These are phyloP conservation scores for Aldrovandia affinis DNA, from an alignment of 2,797 vertebrate species.

Conservation along the genomic window DNA sequence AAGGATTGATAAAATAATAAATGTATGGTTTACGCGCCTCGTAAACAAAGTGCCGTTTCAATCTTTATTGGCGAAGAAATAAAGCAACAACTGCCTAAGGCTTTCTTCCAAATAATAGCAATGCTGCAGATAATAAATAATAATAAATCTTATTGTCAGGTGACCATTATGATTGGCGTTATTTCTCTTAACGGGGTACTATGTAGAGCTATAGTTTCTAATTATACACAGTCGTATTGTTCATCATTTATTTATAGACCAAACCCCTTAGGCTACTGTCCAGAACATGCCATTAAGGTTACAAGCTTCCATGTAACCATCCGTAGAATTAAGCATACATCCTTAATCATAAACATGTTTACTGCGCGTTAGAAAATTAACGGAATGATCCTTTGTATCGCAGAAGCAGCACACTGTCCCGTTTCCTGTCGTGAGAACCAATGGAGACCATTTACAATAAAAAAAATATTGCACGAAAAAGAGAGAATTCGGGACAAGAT, in stretches of 20 bases:
- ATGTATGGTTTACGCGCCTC: conserved; percentile 7
- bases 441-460: conserved; percentile 18
- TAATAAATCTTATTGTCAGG: background rate
- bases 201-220: background rate
- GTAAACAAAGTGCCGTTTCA: conserved; percentile 35
- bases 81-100: conserved; percentile 15
- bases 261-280: background rate
- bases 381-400: background rate
- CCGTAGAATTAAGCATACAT: background rate
- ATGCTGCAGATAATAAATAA: background rate
- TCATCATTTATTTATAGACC: background rate
- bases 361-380: background rate
- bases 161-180: background rate
- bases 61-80: conserved; percentile 28
- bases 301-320: background rate
- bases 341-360: background rate
- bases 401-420: background rate
- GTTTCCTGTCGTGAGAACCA: conserved; percentile 15
- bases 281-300: background rate
- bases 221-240: background rate
- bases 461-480: conserved; percentile 12
- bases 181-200: background rate
- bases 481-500: conserved; percentile 13
- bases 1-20: conserved; percentile 28
- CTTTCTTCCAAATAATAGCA: background rate